Conservation (phyloP, 2,888 invertebrate genomes). For the Lydus trimaculatus region DNA sequence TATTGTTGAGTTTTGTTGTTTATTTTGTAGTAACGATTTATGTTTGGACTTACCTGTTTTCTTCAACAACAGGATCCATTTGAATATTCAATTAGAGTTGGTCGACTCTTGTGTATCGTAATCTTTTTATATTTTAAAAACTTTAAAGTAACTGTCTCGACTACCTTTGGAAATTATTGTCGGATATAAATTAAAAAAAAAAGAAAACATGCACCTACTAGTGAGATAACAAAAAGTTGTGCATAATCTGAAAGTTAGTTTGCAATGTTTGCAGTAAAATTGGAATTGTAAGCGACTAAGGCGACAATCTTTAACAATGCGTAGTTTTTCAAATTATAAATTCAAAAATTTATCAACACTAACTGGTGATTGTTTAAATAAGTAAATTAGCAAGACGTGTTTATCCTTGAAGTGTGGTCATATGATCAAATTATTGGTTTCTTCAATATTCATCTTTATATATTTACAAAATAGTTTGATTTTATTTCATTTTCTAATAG, state of each 20-base stretch:
- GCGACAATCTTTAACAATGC: background rate
- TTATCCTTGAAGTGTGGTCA: background rate
- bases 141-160: conserved; percentile 45
- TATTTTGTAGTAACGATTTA: background rate
- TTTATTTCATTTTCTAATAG: background rate
- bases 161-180: conserved; percentile 43
- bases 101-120: conserved; percentile 44
- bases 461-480: background rate
- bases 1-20: background rate
- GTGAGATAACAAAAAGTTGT: background rate
- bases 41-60: conserved; percentile 47
- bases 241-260: conserved; percentile 4
- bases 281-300: background rate
- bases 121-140: conserved; percentile 50
- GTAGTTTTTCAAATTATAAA: background rate
- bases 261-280: background rate
- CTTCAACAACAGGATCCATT: conserved; percentile 56
- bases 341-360: background rate
- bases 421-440: background rate
- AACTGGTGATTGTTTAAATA: background rate
- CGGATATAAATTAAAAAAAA: conserved; percentile 34
- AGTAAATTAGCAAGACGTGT: background rate
- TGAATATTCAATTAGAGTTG: conserved; percentile 53
- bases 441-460: background rate
- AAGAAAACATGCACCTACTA: conserved; percentile 22